Base-by-base conservation (phyloP, 2,113 vertebrate genomes). In the Eurypyga helias region DNA sequence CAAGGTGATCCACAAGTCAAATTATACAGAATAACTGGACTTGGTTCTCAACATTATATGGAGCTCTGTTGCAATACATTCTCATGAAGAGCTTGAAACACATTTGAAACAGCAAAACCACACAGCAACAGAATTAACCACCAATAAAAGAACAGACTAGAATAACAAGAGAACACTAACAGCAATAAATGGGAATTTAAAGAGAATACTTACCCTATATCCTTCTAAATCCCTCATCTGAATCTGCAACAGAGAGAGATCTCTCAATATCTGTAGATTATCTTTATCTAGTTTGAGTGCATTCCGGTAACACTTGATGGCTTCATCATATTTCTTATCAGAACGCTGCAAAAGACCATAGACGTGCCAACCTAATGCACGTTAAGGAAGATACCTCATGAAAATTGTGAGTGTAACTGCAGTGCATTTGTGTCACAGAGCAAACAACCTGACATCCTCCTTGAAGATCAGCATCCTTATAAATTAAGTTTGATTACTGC, bases 201-300 rank as follows among this genome's bases (percentile, higher is more conserved):
- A 58, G 46, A 24, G 67, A 91, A 67, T 96, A 98, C 98, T 98
- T 98, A 98, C 98, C 83, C 98, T 95, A n/a, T 98, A 98, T 45
- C 98, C 98, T 97, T 98, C 98, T 69, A 98, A 98, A 88, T 98
- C 98, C 72, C 98, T 97, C 98, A 98, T 98, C 83, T 98, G 98
- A 83, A 98, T 98, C 94, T 98, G 98, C 80, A 98, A 87, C 31
- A 98, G 87, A 73, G 98, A 98, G 29, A 98, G 98, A 93, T 98
- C 98, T 76, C 98, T 98, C 84, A 98, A 89, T 34, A 98, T 98
- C 75, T 98, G 98, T 24, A 98, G 91, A 70, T 98, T 98, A 96
- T 98, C 98, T 96, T 98, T 98, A 94, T 98, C 98, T 65, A 98
- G 96, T 54, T 98, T 98, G 75, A 98, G 98, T 20, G 98, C 98